phyloP scores from a whole-genome alignment of 2,888 invertebrate species.

The Xestia c-nigrum region DNA sequence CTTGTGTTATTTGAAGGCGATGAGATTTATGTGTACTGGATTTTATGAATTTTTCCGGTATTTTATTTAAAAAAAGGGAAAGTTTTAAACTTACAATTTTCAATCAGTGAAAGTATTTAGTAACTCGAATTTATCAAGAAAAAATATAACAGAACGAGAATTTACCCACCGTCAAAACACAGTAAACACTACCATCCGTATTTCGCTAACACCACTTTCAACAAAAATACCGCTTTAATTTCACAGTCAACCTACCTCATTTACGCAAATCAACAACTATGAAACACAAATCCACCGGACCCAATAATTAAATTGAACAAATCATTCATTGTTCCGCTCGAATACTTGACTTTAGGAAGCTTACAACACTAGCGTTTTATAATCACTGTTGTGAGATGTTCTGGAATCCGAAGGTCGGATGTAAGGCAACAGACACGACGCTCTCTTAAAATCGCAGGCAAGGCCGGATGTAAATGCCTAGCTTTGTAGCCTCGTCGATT shows the following conservation, averaged over 20 bases:
- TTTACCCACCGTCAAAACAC: neutral
- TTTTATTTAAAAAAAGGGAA: neutral
- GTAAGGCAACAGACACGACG: constrained; percentile 64
- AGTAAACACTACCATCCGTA: neutral
- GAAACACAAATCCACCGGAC: constrained; percentile 17
- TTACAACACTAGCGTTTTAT: constrained; percentile 57
- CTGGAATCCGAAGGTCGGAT: constrained; percentile 65
- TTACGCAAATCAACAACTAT: constrained; percentile 30
- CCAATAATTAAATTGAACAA: constrained; percentile 53
- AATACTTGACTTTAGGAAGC: constrained; percentile 51
- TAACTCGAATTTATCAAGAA: neutral
- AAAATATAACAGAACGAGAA: neutral
- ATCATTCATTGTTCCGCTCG: constrained; percentile 54
- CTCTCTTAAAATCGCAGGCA: constrained; percentile 75
- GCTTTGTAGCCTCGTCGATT: constrained; percentile 68
- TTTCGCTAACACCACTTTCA: neutral
- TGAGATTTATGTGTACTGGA: neutral
- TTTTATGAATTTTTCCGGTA: neutral
- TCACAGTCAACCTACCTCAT: neutral
- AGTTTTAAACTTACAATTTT: neutral
- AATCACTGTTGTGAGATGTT: constrained; percentile 64
- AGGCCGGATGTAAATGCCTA: constrained; percentile 73
- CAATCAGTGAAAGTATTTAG: neutral
- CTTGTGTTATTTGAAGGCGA: constrained; percentile 12
- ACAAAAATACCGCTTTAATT: constrained; percentile 1